Evolutionary conservation across 2,113 vertebrate species (phyloP).

Genomic region (Anthoscopus minutus): DNA sequence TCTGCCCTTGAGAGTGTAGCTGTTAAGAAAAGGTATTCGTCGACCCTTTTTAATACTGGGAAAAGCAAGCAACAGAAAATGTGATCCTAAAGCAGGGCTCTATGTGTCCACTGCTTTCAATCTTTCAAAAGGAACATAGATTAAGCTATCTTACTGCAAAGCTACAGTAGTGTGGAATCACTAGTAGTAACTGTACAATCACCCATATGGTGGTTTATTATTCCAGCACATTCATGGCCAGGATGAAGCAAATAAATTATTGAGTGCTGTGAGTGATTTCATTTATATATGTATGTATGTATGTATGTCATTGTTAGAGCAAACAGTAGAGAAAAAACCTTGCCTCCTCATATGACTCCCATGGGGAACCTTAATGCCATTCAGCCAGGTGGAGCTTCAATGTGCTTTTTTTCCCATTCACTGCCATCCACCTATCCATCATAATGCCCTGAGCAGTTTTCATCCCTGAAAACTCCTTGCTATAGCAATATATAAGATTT

Average conservation of each 20-base stretch:
- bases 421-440: not conserved
- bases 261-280: not conserved
- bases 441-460: not conserved
- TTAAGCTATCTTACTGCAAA: not conserved
- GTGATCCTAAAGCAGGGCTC: not conserved
- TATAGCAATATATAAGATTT: conserved; percentile 9
- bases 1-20: not conserved
- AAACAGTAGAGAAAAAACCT: not conserved
- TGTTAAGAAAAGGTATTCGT: not conserved
- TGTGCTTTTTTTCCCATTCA: not conserved
- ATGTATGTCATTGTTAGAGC: conserved; percentile 8
- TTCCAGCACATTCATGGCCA: not conserved
- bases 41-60: not conserved
- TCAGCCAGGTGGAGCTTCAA: not conserved
- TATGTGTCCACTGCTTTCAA: not conserved
- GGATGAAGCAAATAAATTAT: conserved; percentile 43
- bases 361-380: not conserved
- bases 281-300: not conserved
- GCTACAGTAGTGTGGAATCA: not conserved
- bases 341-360: conserved; percentile 1
- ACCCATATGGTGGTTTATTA: not conserved
- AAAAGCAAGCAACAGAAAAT: not conserved
- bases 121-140: not conserved
- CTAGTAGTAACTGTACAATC: not conserved
- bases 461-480: not conserved